These are phyloP conservation scores for Acipenser ruthenus DNA, from an alignment of 2,797 vertebrate species.

Conservation along the genomic window DNA sequence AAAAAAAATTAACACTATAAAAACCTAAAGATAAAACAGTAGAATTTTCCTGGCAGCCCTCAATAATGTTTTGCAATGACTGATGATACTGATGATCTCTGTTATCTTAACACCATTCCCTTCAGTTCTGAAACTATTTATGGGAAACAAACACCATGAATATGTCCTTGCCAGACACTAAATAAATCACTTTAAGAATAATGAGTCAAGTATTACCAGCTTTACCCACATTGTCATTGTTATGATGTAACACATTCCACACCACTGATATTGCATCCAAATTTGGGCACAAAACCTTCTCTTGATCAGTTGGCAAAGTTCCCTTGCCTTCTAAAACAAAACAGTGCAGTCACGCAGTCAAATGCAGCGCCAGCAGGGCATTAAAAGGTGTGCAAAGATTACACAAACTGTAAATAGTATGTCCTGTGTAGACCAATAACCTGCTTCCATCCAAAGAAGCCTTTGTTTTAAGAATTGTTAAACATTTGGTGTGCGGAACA, in stretches of 20 bases:
- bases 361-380: constrained; percentile 22
- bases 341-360: constrained; percentile 14
- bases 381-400: constrained; percentile 49
- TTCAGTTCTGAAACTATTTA: constrained; percentile 71
- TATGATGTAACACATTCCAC: constrained; percentile 76
- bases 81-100: constrained; percentile 52
- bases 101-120: constrained; percentile 71
- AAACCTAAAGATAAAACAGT: constrained; percentile 51
- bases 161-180: constrained; percentile 21
- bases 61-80: constrained; percentile 54
- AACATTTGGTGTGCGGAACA: constrained; percentile 62
- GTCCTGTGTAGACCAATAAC: constrained; percentile 44
- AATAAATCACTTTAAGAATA: constrained; percentile 68
- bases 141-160: constrained; percentile 74
- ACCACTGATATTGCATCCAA: constrained; percentile 68
- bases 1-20: constrained; percentile 35
- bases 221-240: constrained; percentile 67
- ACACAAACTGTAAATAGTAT: constrained; percentile 53
- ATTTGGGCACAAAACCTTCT: constrained; percentile 74
- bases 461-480: constrained; percentile 58
- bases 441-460: constrained; percentile 48
- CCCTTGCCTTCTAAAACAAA: constrained; percentile 28
- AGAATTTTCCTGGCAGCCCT: constrained; percentile 47
- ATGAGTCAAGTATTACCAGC: constrained; percentile 66
- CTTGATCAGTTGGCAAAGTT: constrained; percentile 57